Base-by-base conservation (phyloP, 2,888 invertebrate genomes). In the Malacosoma neustria region DNA sequence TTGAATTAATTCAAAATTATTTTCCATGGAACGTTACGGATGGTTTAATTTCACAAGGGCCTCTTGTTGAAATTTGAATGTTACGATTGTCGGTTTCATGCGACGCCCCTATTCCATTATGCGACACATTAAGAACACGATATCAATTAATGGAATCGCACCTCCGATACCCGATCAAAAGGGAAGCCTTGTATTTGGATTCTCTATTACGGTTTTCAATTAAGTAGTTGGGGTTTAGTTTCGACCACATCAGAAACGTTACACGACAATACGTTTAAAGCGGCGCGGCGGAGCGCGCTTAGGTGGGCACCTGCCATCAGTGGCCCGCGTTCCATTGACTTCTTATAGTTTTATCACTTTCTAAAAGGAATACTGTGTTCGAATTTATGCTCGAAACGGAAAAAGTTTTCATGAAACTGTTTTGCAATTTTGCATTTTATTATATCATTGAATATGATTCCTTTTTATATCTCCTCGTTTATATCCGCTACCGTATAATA, bases 281-380 rank as follows among this genome's bases (percentile, higher is more conserved):
- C 43, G 54, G 46, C 33, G 53, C 43, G 50, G 43, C 50, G 45
- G 46, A 41, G 55, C 47, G 50, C 47, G 48, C 63, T 54, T 45
- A 42, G 46, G 46, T 51, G 53, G 59, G 61, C 51, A 44, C 56
- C 6, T 22, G 22, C 22, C 22, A 5, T 22, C 22, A 22, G 6
- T 22, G 2, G 6, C 6, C 22, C 57, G 61, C 54, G 61, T 64
- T 59, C 59, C 66, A 59, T 68, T 77, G 75, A 74, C 81, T 79
- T 73, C 62, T 62, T 70, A 55, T 70, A 80, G 74, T 80, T 81
- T 72, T 79, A 73, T 55, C 65, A 62, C 65, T 63, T 72, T 51
- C 76, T 84, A 81, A 84, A 84, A 84, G 84, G 84, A 77, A 81
- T 82, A 75, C 80, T 71, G 65, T 84, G 84, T 82, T 72, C 71